Conservation (phyloP, 2,113 vertebrate species). For the Canis aureus region DNA sequence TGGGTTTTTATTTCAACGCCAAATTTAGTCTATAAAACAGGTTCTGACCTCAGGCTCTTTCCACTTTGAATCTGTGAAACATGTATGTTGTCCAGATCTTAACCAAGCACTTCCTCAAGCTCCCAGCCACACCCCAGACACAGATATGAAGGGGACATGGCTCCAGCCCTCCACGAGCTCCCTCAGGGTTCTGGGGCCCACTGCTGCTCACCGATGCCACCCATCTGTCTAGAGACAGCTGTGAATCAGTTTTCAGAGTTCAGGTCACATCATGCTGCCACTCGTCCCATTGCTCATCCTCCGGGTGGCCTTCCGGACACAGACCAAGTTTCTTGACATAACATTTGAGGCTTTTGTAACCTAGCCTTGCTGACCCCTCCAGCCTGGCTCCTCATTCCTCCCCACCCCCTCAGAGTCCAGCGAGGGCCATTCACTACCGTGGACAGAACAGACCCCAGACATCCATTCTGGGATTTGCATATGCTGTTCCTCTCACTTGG, state of each 20-base stretch:
- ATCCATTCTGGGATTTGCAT: not conserved
- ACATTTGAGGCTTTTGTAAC: not conserved
- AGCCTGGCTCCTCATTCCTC: not conserved
- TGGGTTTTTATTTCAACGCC: not conserved
- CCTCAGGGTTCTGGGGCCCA: no score
- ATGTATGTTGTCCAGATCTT: not conserved
- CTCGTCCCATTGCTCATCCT: no score
- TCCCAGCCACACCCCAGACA: not conserved
- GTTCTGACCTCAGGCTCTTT: not conserved
- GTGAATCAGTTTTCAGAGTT: not conserved
- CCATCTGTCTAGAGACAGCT: not conserved
- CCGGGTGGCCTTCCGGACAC: not conserved
- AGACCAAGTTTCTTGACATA: not conserved
- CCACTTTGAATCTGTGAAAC: not conserved
- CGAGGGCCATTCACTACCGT: not conserved
- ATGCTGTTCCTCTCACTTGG: not conserved
- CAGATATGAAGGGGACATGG: not conserved
- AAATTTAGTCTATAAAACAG: not conserved
- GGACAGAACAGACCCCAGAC: not conserved
- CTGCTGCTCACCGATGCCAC: not conserved
- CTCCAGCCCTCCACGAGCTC: rapidly evolving
- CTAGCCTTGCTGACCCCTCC: not conserved
- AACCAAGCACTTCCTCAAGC: no score
- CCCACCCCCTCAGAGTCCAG: rapidly evolving
- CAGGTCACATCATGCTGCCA: not conserved